These are phyloP conservation scores for Crambe crambe DNA, from an alignment of 37 sponge, comb jelly and placozoan genomes.

Conservation along the genomic window DNA sequence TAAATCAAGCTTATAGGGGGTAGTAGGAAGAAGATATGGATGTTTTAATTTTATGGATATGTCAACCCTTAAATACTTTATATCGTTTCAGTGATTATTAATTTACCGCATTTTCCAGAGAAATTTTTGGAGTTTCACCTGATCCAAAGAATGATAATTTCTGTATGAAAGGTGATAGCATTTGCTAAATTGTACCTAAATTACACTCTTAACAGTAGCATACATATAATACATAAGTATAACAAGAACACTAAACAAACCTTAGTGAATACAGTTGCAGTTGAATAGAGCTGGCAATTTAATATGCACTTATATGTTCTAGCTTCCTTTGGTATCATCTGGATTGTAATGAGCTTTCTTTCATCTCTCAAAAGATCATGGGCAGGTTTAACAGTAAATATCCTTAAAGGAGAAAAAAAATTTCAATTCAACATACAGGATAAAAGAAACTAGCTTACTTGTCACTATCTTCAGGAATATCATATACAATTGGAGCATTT, in stretches of 20 bases:
- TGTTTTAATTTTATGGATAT: no score
- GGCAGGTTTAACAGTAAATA: conserved; percentile 59
- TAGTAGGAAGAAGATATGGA: no score
- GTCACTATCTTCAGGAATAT: conserved; percentile 62
- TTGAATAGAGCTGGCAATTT: not conserved
- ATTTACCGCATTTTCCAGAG: conserved; percentile 74
- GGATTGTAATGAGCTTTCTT: conserved; percentile 30
- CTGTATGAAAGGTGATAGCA: conserved; percentile 26
- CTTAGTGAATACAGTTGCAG: not conserved
- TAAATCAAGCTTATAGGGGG: no score
- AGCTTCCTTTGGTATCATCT: conserved; percentile 37
- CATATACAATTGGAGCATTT: conserved; percentile 69
- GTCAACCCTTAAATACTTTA: no score
- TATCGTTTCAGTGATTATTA: no score
- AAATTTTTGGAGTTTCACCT: conserved; percentile 57
- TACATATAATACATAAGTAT: no score
- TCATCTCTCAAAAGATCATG: conserved; percentile 44
- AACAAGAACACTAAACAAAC: no score
- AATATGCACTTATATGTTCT: conserved; percentile 2
- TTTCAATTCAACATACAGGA: not conserved
- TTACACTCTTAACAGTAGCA: no score
- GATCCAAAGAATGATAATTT: conserved; percentile 56
- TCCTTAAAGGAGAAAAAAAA: conserved; percentile 21
- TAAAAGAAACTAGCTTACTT: conserved; percentile 47
- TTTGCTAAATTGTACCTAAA: no score